Evolutionary conservation across 35 echinoderm and acorn worm genomes (phyloP), one percentile per base, ranked within the genome.

Genomic region (Anneissia japonica): DNA sequence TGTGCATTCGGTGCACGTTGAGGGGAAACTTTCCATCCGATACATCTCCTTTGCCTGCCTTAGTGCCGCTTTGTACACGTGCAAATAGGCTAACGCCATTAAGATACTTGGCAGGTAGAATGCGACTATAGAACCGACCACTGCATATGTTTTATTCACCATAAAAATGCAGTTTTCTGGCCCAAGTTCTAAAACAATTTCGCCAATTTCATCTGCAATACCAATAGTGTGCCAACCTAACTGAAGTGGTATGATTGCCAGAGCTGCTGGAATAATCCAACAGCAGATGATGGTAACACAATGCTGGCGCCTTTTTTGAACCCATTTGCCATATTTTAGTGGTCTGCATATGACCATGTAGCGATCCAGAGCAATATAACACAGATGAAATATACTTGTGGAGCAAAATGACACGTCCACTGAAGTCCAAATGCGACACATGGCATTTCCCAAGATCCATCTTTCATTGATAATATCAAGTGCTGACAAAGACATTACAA

Each of bases 91-190:
- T 6, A 39, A 38, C 23, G 36, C 31, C 79, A 81, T 81, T n/a
- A 81, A n/a, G 9, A 81, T 81, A 81, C 79, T 38, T 37, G 79
- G 79, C 35, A 81, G 35, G 36, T 81, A 81, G 37, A 81, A 81
- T 30, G 79, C 79, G 1, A 81, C 38, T 36, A 30, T 81, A 0
- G 79, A 81, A 37, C 35, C 35, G 6, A 39, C 37, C 3, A 39
- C 79, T 11, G 79, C 79, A 26, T 81, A 81, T 40, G 79, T 36
- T 39, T 39, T 37, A 40, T 81, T 81, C 35, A 81, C 79, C n/a
- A 81, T 36, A 39, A 81, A 81, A 0, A 81, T n/a, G 36, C 79
- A 81, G 6, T 12, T 9, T 64, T 64, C 21, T 64, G 51, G 51
- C 26, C 21, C 40, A 14, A 43, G 51, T 64, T 9, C 19, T 19